Evolutionary conservation across 2,113 vertebrate genomes (phyloP).

Genomic region (Vicugna pacos): DNA sequence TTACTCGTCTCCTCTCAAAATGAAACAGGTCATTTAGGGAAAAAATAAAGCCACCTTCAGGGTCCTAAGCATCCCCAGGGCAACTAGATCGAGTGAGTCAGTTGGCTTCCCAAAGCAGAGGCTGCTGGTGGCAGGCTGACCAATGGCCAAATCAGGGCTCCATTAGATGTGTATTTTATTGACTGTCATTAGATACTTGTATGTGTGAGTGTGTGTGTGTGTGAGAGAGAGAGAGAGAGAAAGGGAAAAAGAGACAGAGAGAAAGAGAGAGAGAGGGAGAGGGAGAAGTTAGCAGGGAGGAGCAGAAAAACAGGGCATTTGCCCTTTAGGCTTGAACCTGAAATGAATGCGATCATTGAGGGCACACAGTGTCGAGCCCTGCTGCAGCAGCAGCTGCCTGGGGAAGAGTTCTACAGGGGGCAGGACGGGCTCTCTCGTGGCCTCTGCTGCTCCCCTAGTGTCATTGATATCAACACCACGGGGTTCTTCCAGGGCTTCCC

Average conservation of each 20-base stretch:
- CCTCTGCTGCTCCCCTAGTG: not conserved
- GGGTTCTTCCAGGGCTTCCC: not conserved
- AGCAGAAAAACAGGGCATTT: not conserved
- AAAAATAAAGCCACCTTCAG: not conserved
- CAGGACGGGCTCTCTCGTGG: not conserved
- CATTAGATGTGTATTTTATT: not conserved
- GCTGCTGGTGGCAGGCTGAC: not conserved
- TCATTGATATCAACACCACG: not conserved
- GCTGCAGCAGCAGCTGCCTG: not conserved
- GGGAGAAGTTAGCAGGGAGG: not conserved
- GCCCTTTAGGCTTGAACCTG: not conserved
- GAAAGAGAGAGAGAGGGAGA: not conserved
- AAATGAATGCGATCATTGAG: not conserved
- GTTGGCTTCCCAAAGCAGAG: not conserved
- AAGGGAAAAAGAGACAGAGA: not conserved
- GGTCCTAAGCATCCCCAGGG: not conserved
- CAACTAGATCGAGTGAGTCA: not conserved
- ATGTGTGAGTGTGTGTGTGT: not conserved
- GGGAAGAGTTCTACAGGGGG: not conserved
- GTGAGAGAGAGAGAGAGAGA: not conserved
- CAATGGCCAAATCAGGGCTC: too few species aligned
- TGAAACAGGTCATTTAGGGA: not conserved
- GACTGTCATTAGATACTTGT: not conserved
- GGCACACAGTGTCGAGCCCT: not conserved
- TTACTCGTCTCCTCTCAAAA: conserved; percentile 15